Evolutionary conservation across 2,888 invertebrate species (phyloP), one percentile per base, ranked within the genome.

Genomic region (Lasioglossum vierecki): DNA sequence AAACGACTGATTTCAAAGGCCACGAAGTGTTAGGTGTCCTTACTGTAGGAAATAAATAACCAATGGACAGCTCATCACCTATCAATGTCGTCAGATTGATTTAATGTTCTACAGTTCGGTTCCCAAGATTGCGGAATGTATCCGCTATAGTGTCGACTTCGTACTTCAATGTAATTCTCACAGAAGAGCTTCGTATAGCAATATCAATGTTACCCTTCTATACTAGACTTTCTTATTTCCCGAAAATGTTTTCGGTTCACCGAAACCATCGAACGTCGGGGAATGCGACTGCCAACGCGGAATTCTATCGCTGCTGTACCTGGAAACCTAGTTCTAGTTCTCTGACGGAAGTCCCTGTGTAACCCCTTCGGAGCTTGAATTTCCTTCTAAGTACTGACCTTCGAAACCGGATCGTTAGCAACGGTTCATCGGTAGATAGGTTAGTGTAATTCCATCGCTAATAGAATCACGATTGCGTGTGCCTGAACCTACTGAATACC

Each of bases 381-480:
- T 91, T 85, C 87, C 75, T 75, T 49, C 71, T 68, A 49, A 81
- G 83, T 85, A 83, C 83, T 76, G 83, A 82, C 72, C 88, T 86
- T 77, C 77, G 87, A 84, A 92, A 92, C 87, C 86, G 84, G 88
- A 92, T 88, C 86, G 84, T 90, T 88, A 88, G 90, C 90, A 79
- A 76, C 80, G n/a, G 84, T 84, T 84, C 74, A 66, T 35, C 35
- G 53, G 30, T 26, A 35, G n/a, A 4, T 35, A 18, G 30, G 63
- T 49, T 46, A 30, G n/a, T 18, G 76, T 74, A 75, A 76, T 85
- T 72, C 57, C 57, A 66, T 68, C 57, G 41, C 70, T 63, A 15
- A 72, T 11, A 46, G 26, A 46, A 2, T 63, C 26, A 26, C 15
- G 41, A 60, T 46, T 63, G 4, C 22, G 22, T 35, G 9, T 22